A percentile compares a stretch with the other conserved stretches of the same genome.
These are phyloP conservation scores for Drosophila bifasciata DNA, from an alignment of 1,140 invertebrate species.

Conservation along the genomic window DNA sequence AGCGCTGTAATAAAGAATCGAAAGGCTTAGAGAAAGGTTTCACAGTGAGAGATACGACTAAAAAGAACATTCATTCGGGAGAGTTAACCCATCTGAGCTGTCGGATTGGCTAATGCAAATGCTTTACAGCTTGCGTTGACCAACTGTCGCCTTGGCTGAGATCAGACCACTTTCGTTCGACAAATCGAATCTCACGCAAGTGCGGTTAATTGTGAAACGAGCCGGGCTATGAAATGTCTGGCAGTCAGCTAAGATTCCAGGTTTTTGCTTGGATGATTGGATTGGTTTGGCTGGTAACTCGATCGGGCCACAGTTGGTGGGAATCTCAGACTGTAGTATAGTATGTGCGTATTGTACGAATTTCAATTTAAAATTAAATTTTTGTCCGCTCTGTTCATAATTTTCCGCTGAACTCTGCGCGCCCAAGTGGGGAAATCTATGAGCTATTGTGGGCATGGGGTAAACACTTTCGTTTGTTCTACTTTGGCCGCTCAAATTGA, in stretches of 20 bases:
- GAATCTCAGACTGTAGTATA: background rate
- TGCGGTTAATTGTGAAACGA: constrained; percentile 70
- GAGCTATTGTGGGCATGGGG: constrained; percentile 21
- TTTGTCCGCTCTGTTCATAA: constrained; percentile 14
- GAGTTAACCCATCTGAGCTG: too few species aligned
- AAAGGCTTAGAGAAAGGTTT: too few species aligned
- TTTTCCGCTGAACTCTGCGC: constrained; percentile 35
- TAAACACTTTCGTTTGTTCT: constrained; percentile 55
- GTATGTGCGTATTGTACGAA: too few species aligned
- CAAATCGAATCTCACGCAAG: constrained; percentile 69
- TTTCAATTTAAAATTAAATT: constrained; percentile 16
- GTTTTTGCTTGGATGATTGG: constrained; percentile 19
- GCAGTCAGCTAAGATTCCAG: constrained; percentile 16
- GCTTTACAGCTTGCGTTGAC: background rate
- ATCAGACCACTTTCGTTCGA: constrained; percentile 27
- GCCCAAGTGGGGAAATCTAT: background rate
- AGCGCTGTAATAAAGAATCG: constrained; percentile 87
- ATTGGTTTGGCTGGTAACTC: constrained; percentile 18
- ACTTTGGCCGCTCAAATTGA: constrained; percentile 54
- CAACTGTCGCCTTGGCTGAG: background rate
- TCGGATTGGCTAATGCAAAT: too few species aligned
- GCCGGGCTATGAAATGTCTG: constrained; percentile 25
- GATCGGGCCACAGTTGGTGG: background rate
- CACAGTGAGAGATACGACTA: too few species aligned
- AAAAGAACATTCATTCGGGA: too few species aligned